Conservation (phyloP, 2,888 invertebrate genomes). For the Tolmerus cingulatus region DNA sequence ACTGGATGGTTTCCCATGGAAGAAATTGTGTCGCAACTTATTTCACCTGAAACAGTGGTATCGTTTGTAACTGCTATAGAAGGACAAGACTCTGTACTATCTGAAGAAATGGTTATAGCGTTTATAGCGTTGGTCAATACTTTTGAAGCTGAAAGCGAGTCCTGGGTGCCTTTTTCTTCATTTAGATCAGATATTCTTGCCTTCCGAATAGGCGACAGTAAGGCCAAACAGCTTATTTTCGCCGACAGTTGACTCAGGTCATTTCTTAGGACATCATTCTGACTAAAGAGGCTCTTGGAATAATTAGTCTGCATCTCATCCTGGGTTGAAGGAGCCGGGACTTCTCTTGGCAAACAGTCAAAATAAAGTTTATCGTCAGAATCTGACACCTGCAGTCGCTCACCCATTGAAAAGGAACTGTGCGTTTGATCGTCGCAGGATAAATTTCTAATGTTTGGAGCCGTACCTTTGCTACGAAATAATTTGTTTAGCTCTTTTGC, state of each 20-base stretch:
- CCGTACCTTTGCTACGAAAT: neutral
- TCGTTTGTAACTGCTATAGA: neutral
- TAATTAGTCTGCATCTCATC: neutral
- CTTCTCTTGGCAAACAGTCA: neutral
- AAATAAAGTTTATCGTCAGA: neutral
- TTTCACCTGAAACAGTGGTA: neutral
- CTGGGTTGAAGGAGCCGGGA: neutral
- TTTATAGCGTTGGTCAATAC: neutral
- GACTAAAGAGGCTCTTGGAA: neutral
- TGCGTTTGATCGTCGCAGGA: neutral
- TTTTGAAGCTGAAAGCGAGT: neutral
- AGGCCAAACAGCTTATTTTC: conserved; percentile 40
- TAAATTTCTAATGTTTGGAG: neutral
- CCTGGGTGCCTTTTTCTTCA: neutral
- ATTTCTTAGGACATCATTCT: neutral
- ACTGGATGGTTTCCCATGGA: conserved; percentile 33
- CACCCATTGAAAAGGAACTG: neutral
- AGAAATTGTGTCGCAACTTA: neutral
- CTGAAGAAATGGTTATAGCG: neutral
- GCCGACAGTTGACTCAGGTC: neutral
- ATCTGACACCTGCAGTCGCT: neutral
- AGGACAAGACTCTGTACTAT: neutral
- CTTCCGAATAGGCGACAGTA: neutral
- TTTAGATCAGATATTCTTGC: neutral
- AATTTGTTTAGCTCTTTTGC: neutral